Evolutionary conservation across 2,113 vertebrate genomes (phyloP), one percentile per base, ranked within the genome.

Genomic region (Coreoperca whiteheadi): DNA sequence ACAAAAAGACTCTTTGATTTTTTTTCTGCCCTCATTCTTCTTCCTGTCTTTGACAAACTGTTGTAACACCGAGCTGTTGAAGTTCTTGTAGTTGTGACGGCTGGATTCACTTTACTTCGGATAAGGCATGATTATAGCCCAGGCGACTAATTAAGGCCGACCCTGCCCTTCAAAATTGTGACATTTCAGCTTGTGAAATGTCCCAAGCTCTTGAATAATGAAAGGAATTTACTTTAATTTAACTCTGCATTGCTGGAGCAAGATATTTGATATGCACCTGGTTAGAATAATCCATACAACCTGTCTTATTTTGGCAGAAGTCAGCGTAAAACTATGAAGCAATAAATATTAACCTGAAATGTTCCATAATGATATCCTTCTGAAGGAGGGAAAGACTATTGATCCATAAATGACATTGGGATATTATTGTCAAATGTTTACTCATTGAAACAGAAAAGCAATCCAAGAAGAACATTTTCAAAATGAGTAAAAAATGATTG

Each of bases 51-150:
- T 4, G 69, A 76, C 39, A 41, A 56, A 68, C 34, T 64, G 21
- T 56, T 74, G 37, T 66, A 65, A 39, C 68, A n/a, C 77, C n/a
- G 39, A 88, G 80, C 59, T 37, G 68, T 43, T 25, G 28, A 63
- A 60, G 39, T 61, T 81, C 21, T 70, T 30, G 9, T 34, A 39
- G 65, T 20, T 60, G 54, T 66, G 82, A 78, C 11, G 3, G 59
- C 65, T 71, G 61, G 53, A 59, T 83, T 88, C 71, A 63, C 69
- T 84, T 81, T 50, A 63, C 67, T 74, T 71, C 71, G 84, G 57
- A 82, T 66, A 71, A 77, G 82, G 46, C 34, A 0, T 57, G 71
- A 77, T 82, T 83, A 56, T 25, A 77, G 28, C 64, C 60, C 18
- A 57, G 63, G 28, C 6, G 18, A 56, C 83, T 79, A 59, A 85